Conservation (phyloP, 2,888 invertebrate genomes). For the Xylophagus ater region DNA sequence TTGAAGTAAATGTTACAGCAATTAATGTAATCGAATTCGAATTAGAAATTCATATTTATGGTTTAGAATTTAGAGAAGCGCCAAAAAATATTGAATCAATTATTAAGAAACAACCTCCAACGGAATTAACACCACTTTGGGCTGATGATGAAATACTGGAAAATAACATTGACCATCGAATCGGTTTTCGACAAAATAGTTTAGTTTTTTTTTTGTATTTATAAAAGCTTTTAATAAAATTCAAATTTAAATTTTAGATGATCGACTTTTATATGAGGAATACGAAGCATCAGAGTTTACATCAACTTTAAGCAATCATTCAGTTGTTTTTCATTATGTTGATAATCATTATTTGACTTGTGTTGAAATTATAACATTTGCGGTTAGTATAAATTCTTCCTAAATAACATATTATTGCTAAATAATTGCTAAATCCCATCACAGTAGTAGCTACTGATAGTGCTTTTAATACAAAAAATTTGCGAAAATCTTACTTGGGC, state of each 20-base stretch:
- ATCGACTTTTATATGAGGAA: constrained; percentile 26
- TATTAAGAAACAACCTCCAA: no score
- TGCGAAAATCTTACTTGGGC: no score
- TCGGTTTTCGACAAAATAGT: constrained; percentile 29
- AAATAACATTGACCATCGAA: constrained; percentile 11
- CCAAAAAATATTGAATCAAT: constrained; percentile 23
- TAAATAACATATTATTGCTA: no score
- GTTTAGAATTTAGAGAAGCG: constrained; percentile 23
- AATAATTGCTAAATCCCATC: no score
- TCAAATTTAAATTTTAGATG: constrained; percentile 20
- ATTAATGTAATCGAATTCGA: constrained; percentile 21
- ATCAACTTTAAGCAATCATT: constrained; percentile 20
- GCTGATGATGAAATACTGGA: constrained; percentile 9
- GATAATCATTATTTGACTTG: constrained; percentile 29
- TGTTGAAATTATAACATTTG: constrained; percentile 26
- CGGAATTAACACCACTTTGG: constrained; percentile 12
- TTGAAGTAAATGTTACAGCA: constrained; percentile 22
- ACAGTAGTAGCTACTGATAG: no score
- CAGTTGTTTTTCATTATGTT: constrained; percentile 29
- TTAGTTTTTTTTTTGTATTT: constrained; percentile 3
- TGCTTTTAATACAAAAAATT: no score
- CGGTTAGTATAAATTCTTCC: constrained; percentile 29
- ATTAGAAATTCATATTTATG: constrained; percentile 28
- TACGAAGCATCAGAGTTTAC: constrained; percentile 24
- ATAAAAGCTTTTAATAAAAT: constrained; percentile 1